A percentile compares a stretch with the other conserved stretches of the same genome.
Conservation (phyloP, 2,888 invertebrate species). For the Euplexia lucipara region DNA sequence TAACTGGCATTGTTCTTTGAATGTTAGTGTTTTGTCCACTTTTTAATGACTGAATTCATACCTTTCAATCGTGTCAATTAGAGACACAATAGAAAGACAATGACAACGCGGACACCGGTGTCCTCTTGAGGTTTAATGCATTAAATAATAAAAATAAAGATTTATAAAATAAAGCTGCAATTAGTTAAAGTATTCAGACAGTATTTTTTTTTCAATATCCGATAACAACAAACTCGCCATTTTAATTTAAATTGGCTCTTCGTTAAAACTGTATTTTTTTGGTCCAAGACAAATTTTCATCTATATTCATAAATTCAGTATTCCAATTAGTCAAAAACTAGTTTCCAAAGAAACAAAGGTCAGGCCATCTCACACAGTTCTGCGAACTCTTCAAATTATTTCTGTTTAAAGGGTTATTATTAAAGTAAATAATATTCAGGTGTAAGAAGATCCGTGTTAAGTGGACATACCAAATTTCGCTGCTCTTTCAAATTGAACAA, state of each 20-base stretch:
- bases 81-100: no score
- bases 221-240: no score
- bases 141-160: no score
- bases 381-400: slow-evolving; percentile 2
- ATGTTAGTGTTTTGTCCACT: no score
- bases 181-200: no score
- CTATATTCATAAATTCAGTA: slow-evolving; percentile 27
- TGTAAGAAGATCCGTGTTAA: background rate
- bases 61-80: no score
- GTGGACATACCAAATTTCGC: background rate
- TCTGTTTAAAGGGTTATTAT: background rate
- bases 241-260: background rate
- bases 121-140: no score
- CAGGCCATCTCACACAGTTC: background rate
- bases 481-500: background rate
- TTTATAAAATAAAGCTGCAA: no score
- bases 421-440: slow-evolving; percentile 2
- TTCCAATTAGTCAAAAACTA: slow-evolving; percentile 3
- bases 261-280: slow-evolving; percentile 4
- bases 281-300: slow-evolving; percentile 12
- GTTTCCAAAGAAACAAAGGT: slow-evolving; percentile 23
- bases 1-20: no score
- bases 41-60: no score
- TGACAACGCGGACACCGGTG: no score
- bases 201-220: background rate